Conservation (phyloP, 2,888 invertebrate genomes). For the Apotomis capreana region DNA sequence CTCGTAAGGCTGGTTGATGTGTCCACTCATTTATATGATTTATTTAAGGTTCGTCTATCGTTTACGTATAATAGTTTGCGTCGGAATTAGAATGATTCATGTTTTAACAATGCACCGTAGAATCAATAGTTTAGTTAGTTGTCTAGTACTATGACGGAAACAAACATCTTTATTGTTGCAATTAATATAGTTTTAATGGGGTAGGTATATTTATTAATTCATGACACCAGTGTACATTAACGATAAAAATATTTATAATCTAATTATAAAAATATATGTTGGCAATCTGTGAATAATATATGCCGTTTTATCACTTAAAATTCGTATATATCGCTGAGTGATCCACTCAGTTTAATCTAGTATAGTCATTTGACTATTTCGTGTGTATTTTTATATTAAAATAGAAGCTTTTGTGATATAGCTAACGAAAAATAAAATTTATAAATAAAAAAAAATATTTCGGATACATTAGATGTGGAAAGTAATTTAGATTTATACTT, state of each 20-base stretch:
- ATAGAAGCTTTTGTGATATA: slow-evolving; percentile 73
- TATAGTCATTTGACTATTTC: slow-evolving; percentile 64
- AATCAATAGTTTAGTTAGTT: slow-evolving; percentile 22
- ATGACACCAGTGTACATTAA: slow-evolving; percentile 36
- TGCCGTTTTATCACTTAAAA: slow-evolving; percentile 22
- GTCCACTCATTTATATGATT: slow-evolving; percentile 72
- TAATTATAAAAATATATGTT: slow-evolving; percentile 28
- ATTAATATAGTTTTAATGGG: slow-evolving; percentile 35
- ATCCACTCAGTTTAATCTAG: slow-evolving; percentile 45
- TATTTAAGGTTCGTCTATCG: slow-evolving; percentile 51
- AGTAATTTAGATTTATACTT: slow-evolving; percentile 42
- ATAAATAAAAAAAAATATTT: slow-evolving; percentile 53
- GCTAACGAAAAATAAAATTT: slow-evolving; percentile 57
- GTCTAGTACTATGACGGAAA: slow-evolving; percentile 24
- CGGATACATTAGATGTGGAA: slow-evolving; percentile 42
- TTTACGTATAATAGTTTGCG: slow-evolving; percentile 46
- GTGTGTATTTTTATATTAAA: slow-evolving; percentile 66
- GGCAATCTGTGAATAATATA: slow-evolving; percentile 27
- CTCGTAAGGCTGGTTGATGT: slow-evolving; percentile 77
- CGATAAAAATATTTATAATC: slow-evolving; percentile 22
- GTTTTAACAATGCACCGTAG: slow-evolving; percentile 34
- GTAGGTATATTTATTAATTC: slow-evolving; percentile 32
- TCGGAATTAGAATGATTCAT: slow-evolving; percentile 29
- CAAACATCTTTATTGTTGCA: slow-evolving; percentile 22
- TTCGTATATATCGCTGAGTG: slow-evolving; percentile 22